These are phyloP conservation scores for Acronicta leporina DNA, from an alignment of 2,888 invertebrate genomes.

Conservation along the genomic window DNA sequence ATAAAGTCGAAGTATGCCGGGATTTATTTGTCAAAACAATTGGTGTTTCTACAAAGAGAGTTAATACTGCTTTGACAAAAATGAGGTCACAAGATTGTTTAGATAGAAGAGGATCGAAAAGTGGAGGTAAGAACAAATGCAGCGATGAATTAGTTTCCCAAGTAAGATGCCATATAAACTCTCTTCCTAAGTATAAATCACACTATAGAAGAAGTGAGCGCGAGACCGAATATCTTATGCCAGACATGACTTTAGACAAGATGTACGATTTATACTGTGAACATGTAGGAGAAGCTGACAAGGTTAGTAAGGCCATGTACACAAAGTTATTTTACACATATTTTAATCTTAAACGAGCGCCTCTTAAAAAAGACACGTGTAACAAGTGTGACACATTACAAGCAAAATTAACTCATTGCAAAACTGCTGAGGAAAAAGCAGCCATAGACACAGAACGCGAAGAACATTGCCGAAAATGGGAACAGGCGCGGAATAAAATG, in stretches of 20 bases:
- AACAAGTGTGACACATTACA: constrained; percentile 36
- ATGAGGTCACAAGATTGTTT: constrained; percentile 28
- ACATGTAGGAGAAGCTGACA: constrained; percentile 31
- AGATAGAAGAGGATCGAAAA: constrained; percentile 40
- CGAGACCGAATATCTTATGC: constrained; percentile 32
- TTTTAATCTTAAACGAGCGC: constrained; percentile 31
- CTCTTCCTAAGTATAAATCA: constrained; percentile 33
- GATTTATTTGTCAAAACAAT: constrained; percentile 44
- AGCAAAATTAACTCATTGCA: constrained; percentile 38
- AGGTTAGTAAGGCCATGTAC: constrained; percentile 24
- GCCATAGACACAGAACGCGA: constrained; percentile 33
- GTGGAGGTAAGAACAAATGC: constrained; percentile 35
- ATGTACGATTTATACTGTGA: constrained; percentile 33
- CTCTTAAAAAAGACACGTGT: constrained; percentile 38
- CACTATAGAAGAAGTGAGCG: constrained; percentile 30
- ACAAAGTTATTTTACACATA: constrained; percentile 35
- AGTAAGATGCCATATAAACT: constrained; percentile 39
- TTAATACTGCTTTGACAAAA: constrained; percentile 33
- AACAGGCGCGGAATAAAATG: constrained; percentile 27
- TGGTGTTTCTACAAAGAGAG: constrained; percentile 35
- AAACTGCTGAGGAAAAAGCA: constrained; percentile 32
- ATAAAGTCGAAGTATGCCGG: constrained; percentile 31
- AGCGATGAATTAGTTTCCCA: constrained; percentile 29
- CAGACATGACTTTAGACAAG: constrained; percentile 36
- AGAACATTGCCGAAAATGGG: constrained; percentile 27